Evolutionary conservation across 2,797 vertebrate species (phyloP).

Genomic region (Staurois parvus): DNA sequence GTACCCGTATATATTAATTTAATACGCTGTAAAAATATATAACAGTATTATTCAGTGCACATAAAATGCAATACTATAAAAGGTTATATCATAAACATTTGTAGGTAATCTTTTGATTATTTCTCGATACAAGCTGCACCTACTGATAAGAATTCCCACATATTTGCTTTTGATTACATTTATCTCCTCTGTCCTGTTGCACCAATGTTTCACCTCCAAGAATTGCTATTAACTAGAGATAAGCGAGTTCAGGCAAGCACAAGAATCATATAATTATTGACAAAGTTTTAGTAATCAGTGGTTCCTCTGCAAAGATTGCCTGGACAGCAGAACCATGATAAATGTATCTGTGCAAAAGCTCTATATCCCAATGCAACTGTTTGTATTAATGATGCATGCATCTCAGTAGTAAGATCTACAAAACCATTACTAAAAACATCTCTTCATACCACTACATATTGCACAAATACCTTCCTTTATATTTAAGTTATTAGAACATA

Average conservation of each 20-base stretch:
- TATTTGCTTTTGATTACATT: constrained; percentile 29
- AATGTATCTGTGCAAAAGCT: constrained; percentile 41
- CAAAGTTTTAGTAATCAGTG: constrained; percentile 41
- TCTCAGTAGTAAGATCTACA: constrained; percentile 4
- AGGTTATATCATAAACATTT: not conserved
- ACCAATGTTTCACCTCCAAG: constrained; percentile 17
- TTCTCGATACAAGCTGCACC: constrained; percentile 18
- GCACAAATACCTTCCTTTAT: not conserved
- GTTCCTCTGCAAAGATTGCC: constrained; percentile 36
- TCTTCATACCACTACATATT: not conserved
- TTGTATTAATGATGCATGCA: constrained; percentile 33
- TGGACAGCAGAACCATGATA: constrained; percentile 29
- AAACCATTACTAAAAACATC: not conserved
- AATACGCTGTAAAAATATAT: too few species aligned
- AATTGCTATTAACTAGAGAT: constrained; percentile 45
- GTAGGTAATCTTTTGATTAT: constrained; percentile 23
- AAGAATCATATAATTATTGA: constrained; percentile 45
- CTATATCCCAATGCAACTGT: constrained; percentile 31
- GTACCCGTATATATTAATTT: not conserved
- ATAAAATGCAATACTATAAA: not conserved
- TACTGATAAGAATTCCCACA: constrained; percentile 27
- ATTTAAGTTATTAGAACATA: not conserved
- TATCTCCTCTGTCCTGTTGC: constrained; percentile 39
- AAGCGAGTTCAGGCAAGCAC: constrained; percentile 10
- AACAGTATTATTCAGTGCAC: not conserved